Conservation (phyloP, 2,113 vertebrate species). For the Aphyosemion australe region DNA sequence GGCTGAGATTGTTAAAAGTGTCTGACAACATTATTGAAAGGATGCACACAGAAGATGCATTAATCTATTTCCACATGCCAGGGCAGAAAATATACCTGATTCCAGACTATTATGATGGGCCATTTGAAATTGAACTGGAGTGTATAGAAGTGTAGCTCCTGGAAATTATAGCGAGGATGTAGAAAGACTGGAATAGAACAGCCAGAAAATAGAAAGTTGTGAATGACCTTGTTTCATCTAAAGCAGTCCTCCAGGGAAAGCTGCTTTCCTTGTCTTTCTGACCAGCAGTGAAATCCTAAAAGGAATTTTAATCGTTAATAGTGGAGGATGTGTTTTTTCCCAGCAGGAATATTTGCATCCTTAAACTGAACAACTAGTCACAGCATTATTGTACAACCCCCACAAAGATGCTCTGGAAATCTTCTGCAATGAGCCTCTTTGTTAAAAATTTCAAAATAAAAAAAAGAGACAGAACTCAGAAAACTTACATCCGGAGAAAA, state of each 20-base stretch:
- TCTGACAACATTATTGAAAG: background rate
- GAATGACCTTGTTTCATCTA: background rate
- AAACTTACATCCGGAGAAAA: background rate
- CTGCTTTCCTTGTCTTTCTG: background rate
- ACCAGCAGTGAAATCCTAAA: background rate
- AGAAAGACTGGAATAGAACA: background rate
- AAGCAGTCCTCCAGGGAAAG: background rate
- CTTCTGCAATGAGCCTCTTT: too few species aligned
- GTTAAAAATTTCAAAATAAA: too few species aligned
- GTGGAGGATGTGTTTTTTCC: too few species aligned
- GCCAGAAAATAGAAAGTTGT: background rate
- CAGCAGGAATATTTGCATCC: too few species aligned
- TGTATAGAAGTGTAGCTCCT: background rate
- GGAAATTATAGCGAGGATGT: too few species aligned
- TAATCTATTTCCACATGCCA: background rate
- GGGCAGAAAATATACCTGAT: background rate
- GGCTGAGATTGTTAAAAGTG: background rate
- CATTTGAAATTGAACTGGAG: background rate
- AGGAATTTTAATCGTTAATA: background rate
- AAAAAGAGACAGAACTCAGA: too few species aligned
- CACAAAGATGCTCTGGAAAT: too few species aligned
- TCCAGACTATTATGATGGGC: background rate
- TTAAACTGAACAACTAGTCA: too few species aligned
- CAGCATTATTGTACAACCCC: too few species aligned
- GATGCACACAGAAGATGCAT: background rate